Evolutionary conservation across 2,797 vertebrate species (phyloP).

Genomic region (Rhynchonycteris naso): DNA sequence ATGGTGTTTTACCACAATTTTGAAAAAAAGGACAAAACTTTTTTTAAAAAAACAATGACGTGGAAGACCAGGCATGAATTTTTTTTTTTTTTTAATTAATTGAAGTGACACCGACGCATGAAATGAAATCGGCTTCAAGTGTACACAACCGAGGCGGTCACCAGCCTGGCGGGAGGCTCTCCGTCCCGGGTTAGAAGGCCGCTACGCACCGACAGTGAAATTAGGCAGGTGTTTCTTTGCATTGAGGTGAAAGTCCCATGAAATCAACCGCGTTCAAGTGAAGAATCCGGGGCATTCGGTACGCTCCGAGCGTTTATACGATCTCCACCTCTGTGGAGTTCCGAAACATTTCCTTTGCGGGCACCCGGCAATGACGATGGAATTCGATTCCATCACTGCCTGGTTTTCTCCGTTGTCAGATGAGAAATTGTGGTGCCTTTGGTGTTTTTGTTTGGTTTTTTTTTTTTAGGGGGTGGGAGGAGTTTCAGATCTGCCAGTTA

Average conservation of each 20-base stretch:
- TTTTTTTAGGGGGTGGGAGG: too few relatives aligned
- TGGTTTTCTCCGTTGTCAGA: not conserved
- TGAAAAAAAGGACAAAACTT: not conserved
- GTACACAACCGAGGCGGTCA: too few relatives aligned
- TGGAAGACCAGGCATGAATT: not conserved
- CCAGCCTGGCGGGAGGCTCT: not conserved
- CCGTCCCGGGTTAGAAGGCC: not conserved
- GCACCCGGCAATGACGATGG: not conserved
- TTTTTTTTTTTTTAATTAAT: too few relatives aligned
- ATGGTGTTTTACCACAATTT: not conserved
- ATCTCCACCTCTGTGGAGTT: not conserved
- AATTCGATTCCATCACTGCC: not conserved
- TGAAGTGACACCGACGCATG: too few relatives aligned
- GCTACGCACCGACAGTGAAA: not conserved
- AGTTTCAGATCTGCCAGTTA: not conserved
- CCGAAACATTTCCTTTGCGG: not conserved
- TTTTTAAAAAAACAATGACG: not conserved
- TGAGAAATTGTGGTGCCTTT: not conserved
- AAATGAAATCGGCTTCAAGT: too few relatives aligned
- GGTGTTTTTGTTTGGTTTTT: too few relatives aligned
- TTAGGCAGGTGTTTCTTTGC: not conserved
- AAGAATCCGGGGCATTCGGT: not conserved
- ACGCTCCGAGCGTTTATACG: not conserved
- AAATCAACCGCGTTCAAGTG: conserved; percentile 46
- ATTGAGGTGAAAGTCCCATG: conserved; percentile 33